Percentiles rank a stretch among this genome's conserved stretches.
These are phyloP conservation scores for Digitonthophagus gazella DNA, from an alignment of 2,888 invertebrate species.

Conservation along the genomic window DNA sequence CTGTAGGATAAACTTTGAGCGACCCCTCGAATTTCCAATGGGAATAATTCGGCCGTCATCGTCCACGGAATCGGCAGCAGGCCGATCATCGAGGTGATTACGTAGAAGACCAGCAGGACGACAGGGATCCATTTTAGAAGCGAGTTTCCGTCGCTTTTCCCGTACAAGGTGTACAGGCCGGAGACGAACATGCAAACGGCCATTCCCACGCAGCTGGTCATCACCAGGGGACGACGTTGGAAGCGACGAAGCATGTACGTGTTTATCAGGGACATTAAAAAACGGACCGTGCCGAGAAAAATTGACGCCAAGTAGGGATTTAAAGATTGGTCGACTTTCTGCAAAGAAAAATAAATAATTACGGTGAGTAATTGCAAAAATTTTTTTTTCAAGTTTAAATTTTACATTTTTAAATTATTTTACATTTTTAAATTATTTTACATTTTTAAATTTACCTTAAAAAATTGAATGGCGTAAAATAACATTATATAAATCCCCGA, in stretches of 20 bases:
- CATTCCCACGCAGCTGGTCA: conserved; percentile 57
- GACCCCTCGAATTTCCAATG: conserved; percentile 59
- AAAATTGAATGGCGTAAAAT: conserved; percentile 61
- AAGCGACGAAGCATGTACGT: conserved; percentile 57
- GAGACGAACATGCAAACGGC: conserved; percentile 58
- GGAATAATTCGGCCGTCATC: conserved; percentile 64
- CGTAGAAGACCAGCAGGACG: conserved; percentile 55
- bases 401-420: too few relatives aligned
- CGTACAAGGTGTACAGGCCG: conserved; percentile 53
- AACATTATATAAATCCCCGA: conserved; percentile 62
- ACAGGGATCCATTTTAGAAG: conserved; percentile 54
- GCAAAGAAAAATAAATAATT: conserved; percentile 32
- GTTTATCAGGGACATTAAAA: conserved; percentile 59
- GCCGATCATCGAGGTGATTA: conserved; percentile 60
- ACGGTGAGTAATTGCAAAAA: neutral
- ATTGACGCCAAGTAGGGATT: conserved; percentile 59
- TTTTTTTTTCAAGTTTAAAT: neutral
- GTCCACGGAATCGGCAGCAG: conserved; percentile 63
- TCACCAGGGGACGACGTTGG: conserved; percentile 55
- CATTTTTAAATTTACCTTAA: conserved; percentile 49
- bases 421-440: conserved; percentile 1
- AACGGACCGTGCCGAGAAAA: conserved; percentile 57
- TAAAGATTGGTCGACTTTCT: conserved; percentile 56
- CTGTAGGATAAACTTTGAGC: conserved; percentile 60
- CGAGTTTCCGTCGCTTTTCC: conserved; percentile 50